Evolutionary conservation across 2,113 vertebrate genomes (phyloP).

Genomic region (Diglossa brunneiventris): DNA sequence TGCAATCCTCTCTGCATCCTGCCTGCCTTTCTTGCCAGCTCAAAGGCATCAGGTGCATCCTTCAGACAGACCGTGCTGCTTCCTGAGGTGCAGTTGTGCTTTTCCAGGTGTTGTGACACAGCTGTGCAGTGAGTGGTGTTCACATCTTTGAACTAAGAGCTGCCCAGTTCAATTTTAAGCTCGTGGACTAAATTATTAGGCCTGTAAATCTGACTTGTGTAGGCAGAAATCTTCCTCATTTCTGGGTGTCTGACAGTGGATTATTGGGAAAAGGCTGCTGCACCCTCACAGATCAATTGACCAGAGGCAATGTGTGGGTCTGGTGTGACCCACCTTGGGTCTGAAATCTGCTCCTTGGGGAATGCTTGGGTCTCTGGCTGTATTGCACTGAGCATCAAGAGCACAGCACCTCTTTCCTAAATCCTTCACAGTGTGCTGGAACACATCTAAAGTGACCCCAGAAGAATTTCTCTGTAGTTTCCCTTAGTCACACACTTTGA

Average conservation of each 20-base stretch:
- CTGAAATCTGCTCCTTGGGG: not conserved
- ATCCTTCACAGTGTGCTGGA: not conserved
- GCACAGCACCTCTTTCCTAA: not conserved
- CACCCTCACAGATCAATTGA: not conserved
- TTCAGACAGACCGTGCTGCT: not conserved
- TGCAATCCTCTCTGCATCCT: not conserved
- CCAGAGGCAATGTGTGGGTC: fast-evolving
- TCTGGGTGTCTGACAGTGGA: not conserved
- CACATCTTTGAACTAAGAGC: not conserved
- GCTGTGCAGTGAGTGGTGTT: not conserved
- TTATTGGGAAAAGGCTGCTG: not conserved
- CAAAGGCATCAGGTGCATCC: not conserved
- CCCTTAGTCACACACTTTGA: not conserved
- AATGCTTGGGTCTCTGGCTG: fast-evolving
- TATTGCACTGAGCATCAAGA: not conserved
- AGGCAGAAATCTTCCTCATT: fast-evolving
- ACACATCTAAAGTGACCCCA: not conserved
- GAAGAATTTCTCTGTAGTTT: not conserved
- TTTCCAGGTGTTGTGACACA: not conserved
- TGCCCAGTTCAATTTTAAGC: not conserved
- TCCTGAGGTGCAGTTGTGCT: not conserved
- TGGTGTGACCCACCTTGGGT: not conserved
- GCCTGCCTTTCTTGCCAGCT: not conserved
- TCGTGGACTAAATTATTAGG: fast-evolving
- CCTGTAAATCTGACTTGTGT: not conserved